phyloP scores from a whole-genome alignment of 2,797 vertebrate species.

The Anisognathus igniventris region DNA sequence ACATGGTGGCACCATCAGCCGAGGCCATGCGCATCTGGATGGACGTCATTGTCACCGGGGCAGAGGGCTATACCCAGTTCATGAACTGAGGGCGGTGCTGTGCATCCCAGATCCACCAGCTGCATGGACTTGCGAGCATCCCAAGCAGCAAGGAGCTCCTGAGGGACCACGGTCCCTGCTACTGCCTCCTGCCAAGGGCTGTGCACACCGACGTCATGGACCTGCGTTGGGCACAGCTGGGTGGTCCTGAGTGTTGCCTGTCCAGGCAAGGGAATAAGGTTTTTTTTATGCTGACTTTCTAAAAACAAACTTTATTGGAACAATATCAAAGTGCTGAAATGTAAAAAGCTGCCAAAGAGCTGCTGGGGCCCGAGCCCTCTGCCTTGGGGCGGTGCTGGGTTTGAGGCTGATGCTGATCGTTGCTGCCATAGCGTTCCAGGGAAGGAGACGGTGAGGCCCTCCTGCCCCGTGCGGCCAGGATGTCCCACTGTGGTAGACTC shows the following conservation, averaged over 20 bases:
- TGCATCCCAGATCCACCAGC: neutral
- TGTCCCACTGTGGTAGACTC: neutral
- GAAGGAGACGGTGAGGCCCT: fast-evolving
- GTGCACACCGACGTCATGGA: fast-evolving
- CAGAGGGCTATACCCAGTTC: conserved; percentile 95
- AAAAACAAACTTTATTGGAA: neutral
- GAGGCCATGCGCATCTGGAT: conserved; percentile 99
- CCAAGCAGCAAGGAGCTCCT: neutral
- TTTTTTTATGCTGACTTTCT: neutral
- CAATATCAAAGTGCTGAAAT: neutral
- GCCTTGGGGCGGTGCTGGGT: neutral
- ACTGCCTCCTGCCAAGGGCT: fast-evolving
- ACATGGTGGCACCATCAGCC: conserved; percentile 89
- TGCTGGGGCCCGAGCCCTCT: neutral
- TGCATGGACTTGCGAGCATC: neutral
- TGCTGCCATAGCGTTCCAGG: neutral
- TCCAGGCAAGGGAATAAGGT: neutral
- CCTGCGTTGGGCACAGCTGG: fast-evolving
- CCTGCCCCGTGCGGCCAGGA: neutral
- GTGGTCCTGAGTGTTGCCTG: neutral
- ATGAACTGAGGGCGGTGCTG: conserved; percentile 78
- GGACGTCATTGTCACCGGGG: conserved; percentile 94
- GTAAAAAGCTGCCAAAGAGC: neutral
- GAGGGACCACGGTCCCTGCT: neutral
- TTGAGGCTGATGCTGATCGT: neutral